phyloP scores from a whole-genome alignment of 2,797 vertebrate genomes.

The Rhynchotus rufescens region DNA sequence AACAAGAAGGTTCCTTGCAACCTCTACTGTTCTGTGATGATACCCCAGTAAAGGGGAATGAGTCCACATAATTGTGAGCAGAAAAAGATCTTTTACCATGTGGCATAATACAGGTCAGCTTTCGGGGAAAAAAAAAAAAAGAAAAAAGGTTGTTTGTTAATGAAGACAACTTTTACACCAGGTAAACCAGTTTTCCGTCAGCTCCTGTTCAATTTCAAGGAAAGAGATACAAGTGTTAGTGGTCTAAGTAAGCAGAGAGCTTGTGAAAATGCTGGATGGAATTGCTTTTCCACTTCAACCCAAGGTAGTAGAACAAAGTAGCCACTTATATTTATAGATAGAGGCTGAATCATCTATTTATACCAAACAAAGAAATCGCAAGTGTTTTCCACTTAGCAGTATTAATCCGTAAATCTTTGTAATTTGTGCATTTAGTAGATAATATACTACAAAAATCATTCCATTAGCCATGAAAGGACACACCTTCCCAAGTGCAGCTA shows the following conservation, averaged over 20 bases:
- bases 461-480: neutral
- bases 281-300: neutral
- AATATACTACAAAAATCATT: neutral
- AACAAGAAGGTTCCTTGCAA: neutral
- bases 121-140: no score
- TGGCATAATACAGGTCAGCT: neutral
- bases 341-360: neutral
- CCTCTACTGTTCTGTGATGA: neutral
- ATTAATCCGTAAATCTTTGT: neutral
- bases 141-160: neutral
- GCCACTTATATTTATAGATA: neutral
- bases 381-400: neutral
- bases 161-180: neutral
- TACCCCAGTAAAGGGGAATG: neutral
- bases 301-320: neutral
- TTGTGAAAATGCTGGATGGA: neutral
- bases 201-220: neutral
- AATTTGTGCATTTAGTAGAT: neutral
- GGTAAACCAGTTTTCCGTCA: neutral
- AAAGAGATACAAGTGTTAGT: neutral
- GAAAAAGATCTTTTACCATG: neutral
- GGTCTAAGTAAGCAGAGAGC: neutral
- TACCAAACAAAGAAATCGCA: neutral
- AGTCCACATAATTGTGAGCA: neutral
- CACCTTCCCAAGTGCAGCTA: neutral